phyloP scores from a whole-genome alignment of 2,797 vertebrate species.

The Cossypha dichroa region DNA sequence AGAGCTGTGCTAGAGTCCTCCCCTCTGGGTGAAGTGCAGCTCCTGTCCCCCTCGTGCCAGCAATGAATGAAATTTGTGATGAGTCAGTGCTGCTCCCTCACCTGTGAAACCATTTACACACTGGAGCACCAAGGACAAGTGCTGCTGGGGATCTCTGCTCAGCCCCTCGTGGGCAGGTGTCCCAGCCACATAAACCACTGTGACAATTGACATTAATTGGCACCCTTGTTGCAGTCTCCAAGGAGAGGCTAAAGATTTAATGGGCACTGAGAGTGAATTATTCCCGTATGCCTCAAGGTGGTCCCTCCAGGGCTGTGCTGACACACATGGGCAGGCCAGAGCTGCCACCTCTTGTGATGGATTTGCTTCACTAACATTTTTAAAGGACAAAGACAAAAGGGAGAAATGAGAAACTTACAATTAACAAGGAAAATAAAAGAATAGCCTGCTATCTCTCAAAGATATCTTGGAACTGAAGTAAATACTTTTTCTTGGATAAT shows the following conservation, averaged over 20 bases:
- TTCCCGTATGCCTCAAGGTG: slow-evolving; percentile 13
- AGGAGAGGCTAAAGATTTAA: slow-evolving; percentile 45
- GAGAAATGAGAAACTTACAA: background rate
- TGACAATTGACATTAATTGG: slow-evolving; percentile 45
- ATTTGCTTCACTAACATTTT: background rate
- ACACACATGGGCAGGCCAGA: background rate
- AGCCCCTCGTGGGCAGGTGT: background rate
- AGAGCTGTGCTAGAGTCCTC: background rate
- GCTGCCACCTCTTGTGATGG: background rate
- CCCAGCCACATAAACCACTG: background rate
- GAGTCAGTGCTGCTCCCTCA: background rate
- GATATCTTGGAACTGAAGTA: background rate
- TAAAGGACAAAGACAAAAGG: background rate
- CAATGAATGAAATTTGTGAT: background rate
- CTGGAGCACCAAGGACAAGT: background rate
- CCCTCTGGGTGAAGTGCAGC: fast-evolving
- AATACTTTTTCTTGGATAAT: background rate
- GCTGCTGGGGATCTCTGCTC: background rate
- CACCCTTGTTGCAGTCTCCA: background rate
- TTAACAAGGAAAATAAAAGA: background rate
- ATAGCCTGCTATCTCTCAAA: background rate
- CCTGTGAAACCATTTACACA: background rate
- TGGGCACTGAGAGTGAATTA: slow-evolving; percentile 40
- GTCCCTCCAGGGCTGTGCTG: background rate
- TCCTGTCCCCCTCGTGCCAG: background rate